These are phyloP conservation scores for Hafferia zeledoni DNA, from an alignment of 2,797 vertebrate species.

Conservation along the genomic window DNA sequence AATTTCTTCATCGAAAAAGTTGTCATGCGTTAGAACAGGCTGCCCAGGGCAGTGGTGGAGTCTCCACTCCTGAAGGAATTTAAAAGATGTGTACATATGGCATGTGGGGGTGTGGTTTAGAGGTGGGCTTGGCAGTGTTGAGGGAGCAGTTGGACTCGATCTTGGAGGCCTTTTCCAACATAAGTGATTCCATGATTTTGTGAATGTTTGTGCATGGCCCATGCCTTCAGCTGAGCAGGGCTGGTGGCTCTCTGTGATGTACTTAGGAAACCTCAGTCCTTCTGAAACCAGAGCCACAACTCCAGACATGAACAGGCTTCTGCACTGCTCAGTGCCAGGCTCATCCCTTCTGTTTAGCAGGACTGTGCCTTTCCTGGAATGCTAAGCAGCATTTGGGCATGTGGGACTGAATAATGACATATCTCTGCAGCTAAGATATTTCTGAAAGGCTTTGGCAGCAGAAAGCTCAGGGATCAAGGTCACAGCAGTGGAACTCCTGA, in stretches of 20 bases:
- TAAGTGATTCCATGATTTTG: background rate
- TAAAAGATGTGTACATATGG: rapidly evolving
- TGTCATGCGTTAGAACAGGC: background rate
- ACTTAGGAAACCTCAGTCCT: background rate
- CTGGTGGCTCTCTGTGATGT: background rate
- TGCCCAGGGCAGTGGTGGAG: background rate
- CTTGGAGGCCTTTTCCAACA: background rate
- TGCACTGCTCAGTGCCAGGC: background rate
- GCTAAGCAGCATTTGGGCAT: background rate
- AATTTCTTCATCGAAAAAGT: background rate
- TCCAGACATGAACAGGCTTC: background rate
- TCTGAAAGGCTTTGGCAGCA: background rate
- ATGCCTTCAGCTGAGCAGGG: background rate
- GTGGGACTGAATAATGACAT: background rate
- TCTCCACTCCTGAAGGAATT: rapidly evolving
- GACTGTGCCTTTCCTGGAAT: constrained; percentile 14
- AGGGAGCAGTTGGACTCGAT: background rate
- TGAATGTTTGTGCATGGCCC: background rate
- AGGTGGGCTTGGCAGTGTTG: background rate
- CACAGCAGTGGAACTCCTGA: background rate
- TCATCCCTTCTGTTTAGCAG: background rate
- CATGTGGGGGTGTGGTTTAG: background rate
- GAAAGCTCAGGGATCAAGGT: background rate
- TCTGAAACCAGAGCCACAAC: background rate
- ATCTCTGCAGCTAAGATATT: background rate